Evolutionary conservation across 2,888 invertebrate species (phyloP), one percentile per base, ranked within the genome.

Genomic region (Polyommatus iphigenia): DNA sequence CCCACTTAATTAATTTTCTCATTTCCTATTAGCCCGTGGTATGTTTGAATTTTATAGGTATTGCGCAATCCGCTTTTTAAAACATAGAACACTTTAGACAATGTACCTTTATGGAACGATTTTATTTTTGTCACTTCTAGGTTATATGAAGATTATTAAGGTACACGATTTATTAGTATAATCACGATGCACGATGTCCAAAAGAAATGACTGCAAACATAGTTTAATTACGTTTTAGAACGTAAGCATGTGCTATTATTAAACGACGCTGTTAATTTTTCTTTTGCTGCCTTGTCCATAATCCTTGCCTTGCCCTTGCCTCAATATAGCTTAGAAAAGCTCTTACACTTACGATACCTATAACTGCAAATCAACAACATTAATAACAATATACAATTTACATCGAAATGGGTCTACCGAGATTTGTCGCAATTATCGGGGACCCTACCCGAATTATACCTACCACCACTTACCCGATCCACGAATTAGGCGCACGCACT

Each of bases 1-100:
- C 85, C 85, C 88, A 87, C 83, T 91, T 91, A 91, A 93, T 93
- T 91, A 92, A 92, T 91, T 92, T 91, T 90, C 91, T 90, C 89
- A 89, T 91, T 90, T 90, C 89, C 90, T 87, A 88, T 88, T 80
- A 81, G 80, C 80, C 80, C 59, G 59, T 77, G 78, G 78, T 78
- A 75, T 78, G 73, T 76, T 59, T 76, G 77, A 32, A 24, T 71
- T 46, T 71, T 72, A 36, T 71, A 41, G 32, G 36, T 41, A 41
- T 41, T 41, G 10, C 8, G 18, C 29, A 71, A 10, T 62, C 2
- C n/a, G 7, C 13, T 62, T 62, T 13, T 62, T 24, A 54, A 54
- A 54, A 54, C 54, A 54, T 18, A 54, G 5, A 18, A 15, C 15
- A 50, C 3, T 18, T 54, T 4, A 18, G 54, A 54, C 4, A 54